phyloP scores from a whole-genome alignment of 2,888 invertebrate species.

The Platycheirus rosarum region DNA sequence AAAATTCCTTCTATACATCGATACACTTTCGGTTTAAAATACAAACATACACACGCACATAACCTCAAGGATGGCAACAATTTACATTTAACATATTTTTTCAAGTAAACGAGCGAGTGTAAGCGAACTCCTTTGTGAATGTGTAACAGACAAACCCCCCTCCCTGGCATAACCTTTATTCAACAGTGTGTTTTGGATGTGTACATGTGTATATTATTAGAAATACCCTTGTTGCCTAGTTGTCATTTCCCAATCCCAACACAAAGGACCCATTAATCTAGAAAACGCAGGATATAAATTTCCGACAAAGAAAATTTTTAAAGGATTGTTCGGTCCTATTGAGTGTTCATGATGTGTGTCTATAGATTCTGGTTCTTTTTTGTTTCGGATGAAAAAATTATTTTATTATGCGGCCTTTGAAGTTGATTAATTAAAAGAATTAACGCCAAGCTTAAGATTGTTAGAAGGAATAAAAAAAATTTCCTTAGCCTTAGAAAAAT shows the following conservation, averaged over 20 bases:
- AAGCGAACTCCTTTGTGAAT: not conserved
- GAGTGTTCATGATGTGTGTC: no score
- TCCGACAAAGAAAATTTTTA: not conserved
- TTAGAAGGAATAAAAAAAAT: no score
- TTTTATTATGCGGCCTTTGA: no score
- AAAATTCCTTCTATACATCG: conserved; percentile 43
- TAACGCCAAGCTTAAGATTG: no score
- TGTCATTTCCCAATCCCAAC: conserved; percentile 14
- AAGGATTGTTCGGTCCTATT: no score
- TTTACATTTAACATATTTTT: conserved; percentile 44
- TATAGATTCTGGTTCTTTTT: no score
- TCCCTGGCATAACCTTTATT: not conserved
- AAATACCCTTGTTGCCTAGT: not conserved
- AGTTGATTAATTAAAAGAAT: no score
- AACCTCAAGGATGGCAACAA: conserved; percentile 42
- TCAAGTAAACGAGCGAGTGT: conserved; percentile 6
- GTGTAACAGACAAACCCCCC: conserved; percentile 10
- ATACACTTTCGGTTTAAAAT: conserved; percentile 35
- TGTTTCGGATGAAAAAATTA: no score
- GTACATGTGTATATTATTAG: not conserved
- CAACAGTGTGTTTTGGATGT: not conserved
- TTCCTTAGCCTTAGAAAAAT: no score
- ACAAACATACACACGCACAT: conserved; percentile 18
- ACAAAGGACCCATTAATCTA: conserved; percentile 7
- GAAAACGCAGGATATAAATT: conserved; percentile 14